Evolutionary conservation across 2,113 vertebrate species (phyloP), one percentile per base, ranked within the genome.

Genomic region (Butorides virescens): DNA sequence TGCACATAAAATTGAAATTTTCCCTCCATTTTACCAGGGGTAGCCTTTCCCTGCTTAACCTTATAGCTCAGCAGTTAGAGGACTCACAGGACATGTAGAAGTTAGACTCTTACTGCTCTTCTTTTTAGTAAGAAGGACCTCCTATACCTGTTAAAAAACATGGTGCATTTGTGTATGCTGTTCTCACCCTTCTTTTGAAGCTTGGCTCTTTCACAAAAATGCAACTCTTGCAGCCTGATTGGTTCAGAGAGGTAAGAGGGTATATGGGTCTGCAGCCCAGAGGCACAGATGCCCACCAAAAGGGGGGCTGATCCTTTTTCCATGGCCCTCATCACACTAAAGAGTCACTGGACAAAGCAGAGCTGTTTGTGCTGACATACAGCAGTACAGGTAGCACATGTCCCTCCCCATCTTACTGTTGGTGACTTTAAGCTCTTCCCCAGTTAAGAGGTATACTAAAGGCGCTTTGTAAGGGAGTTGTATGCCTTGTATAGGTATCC

Each of bases 151-250:
- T 52, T 53, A 52, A 70, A 86, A 91, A 25, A 1, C 5, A 17
- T 4, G 3, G 13, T 47, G 4, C 2, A 0, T 50, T 90, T 71
- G 3, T 65, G 6, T 53, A 13, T 68, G 26, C 3, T 65, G 5
- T 49, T 79, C 30, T 39, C 9, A 61, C 3, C 7, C 14, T 80
- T 73, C 44, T 67, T 66, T 71, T 34, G 25, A 90, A 85, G 21
- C 10, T 70, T 1, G 4, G 1, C 11, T 26, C 21, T 78, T 79
- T 72, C 29, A 34, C 23, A 42, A 37, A 49, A 62, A 26, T 21
- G 46, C 39, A 76, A 8, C 2, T 74, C 22, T 75, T 79, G 29
- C 30, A 76, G 37, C 9, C 44, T 39, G 27, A 6, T 7, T 58
- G 26, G 3, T 19, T 88, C 34, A 76, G 62, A 88, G 3, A 3